Conservation (phyloP, 1,140 invertebrate genomes). For the Ganaspis sp. region DNA sequence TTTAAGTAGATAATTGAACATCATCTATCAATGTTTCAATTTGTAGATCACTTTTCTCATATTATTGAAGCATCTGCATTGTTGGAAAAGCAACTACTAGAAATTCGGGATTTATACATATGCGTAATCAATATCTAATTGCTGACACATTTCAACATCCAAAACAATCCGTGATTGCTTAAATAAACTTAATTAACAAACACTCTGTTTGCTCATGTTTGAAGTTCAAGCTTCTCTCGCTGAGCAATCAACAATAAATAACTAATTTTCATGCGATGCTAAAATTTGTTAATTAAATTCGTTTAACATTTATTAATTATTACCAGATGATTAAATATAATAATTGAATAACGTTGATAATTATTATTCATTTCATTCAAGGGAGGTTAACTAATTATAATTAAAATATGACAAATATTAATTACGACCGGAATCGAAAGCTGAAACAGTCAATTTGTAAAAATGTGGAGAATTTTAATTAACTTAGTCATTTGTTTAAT, state of each 20-base stretch:
- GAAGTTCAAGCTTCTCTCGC: neutral
- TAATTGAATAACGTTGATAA: neutral
- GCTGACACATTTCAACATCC: neutral
- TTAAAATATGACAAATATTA: neutral
- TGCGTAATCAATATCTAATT: neutral
- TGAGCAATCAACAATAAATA: slow-evolving; percentile 6
- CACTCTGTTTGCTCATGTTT: neutral
- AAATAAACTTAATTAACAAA: slow-evolving; percentile 11
- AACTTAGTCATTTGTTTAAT: no score
- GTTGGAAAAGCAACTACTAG: neutral
- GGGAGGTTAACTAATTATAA: neutral
- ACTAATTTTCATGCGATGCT: slow-evolving; percentile 3
- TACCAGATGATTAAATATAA: neutral
- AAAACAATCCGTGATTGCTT: neutral
- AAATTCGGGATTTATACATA: neutral
- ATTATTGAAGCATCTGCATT: neutral
- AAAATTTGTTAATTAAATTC: slow-evolving; percentile 11
- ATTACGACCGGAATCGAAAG: neutral
- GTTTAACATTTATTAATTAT: neutral
- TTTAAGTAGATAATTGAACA: no score
- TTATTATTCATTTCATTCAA: neutral
- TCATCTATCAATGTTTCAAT: no score
- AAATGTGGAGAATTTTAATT: no score
- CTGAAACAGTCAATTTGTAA: no score
- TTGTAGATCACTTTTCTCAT: no score